These are phyloP conservation scores for Corythornis leucogaster DNA, from an alignment of 2,797 vertebrate species.

Conservation along the genomic window DNA sequence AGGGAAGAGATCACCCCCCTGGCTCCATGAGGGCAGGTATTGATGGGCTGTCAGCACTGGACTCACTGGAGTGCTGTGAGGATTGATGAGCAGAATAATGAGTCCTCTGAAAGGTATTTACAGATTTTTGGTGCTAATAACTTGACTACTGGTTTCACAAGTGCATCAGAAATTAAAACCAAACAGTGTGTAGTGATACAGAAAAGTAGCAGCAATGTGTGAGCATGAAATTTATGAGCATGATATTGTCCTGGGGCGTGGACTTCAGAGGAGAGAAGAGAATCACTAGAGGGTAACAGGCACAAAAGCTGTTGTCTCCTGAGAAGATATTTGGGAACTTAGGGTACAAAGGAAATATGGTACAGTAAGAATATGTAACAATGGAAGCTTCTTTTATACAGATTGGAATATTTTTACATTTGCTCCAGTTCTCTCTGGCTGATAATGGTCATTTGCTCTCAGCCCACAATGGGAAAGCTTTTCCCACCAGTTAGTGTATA, in stretches of 20 bases:
- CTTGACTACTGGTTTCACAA: background rate
- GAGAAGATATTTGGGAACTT: background rate
- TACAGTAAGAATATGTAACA: background rate
- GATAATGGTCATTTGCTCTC: conserved; percentile 13
- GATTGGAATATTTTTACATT: conserved; percentile 11
- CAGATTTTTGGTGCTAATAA: background rate
- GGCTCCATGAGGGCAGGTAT: background rate
- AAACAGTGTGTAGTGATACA: background rate
- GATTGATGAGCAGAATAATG: background rate
- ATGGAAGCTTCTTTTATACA: background rate
- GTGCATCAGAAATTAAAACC: background rate
- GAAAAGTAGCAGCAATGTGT: background rate
- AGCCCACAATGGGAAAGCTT: background rate
- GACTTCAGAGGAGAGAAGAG: background rate
- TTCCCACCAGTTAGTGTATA: conserved; percentile 37
- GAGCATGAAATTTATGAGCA: background rate
- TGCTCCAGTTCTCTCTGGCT: conserved; percentile 40
- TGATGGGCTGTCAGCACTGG: background rate
- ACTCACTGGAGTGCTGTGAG: background rate
- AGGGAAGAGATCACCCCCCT: background rate
- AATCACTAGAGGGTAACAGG: background rate
- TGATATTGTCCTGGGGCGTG: accelerated
- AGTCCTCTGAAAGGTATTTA: background rate
- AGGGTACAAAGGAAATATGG: background rate
- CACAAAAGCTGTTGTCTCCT: background rate